A percentile compares a stretch with the other conserved stretches of the same genome.
Conservation (phyloP, 2,113 vertebrate genomes). For the Sitta europaea region DNA sequence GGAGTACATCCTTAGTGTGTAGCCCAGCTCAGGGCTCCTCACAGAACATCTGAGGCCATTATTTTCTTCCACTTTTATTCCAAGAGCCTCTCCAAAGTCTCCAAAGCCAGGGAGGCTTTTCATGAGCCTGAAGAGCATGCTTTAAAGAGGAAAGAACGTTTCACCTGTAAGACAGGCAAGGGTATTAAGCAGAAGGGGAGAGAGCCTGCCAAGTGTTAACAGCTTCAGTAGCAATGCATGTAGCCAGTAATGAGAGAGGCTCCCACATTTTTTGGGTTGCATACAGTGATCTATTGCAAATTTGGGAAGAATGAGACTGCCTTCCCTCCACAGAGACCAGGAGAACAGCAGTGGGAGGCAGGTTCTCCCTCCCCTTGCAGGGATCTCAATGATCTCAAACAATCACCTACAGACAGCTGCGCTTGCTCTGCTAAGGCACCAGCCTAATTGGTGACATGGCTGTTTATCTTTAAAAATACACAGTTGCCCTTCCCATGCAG, state of each 20-base stretch:
- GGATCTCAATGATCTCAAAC: background rate
- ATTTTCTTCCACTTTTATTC: background rate
- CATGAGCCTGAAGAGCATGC: background rate
- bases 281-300: accelerated
- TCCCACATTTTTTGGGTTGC: background rate
- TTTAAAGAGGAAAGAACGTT: background rate
- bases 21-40: background rate
- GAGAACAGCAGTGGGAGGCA: background rate
- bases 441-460: background rate
- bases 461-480: background rate
- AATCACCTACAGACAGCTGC: background rate
- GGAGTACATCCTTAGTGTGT: accelerated
- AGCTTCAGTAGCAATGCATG: background rate
- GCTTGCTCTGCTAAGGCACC: background rate
- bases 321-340: background rate
- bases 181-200: background rate
- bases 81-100: background rate
- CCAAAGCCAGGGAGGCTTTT: background rate
- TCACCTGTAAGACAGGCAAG: accelerated
- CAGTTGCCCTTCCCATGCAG: background rate
- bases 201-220: background rate
- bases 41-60: background rate
- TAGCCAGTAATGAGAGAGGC: background rate
- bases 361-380: background rate
- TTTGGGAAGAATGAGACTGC: background rate